phyloP scores from a whole-genome alignment of 2,113 vertebrate species.

The Puma concolor region DNA sequence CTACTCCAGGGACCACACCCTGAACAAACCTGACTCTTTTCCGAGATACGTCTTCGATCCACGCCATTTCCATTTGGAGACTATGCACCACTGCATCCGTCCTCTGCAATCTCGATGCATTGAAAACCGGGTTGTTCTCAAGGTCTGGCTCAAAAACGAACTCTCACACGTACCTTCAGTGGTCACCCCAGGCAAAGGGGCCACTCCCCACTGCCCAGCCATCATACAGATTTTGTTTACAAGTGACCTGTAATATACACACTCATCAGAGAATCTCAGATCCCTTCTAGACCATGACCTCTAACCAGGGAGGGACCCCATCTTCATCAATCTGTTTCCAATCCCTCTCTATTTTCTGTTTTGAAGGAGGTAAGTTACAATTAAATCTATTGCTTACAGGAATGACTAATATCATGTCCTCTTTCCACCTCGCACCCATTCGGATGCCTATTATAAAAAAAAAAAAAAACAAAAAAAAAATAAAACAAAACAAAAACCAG shows the following conservation, averaged over 20 bases:
- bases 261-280: background rate
- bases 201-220: background rate
- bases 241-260: background rate
- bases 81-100: rapidly evolving
- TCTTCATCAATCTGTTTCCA: background rate
- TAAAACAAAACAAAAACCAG: background rate
- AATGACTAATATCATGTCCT: background rate
- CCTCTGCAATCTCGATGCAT: background rate
- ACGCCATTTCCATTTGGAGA: background rate
- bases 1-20: background rate
- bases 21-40: background rate
- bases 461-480: background rate
- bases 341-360: background rate
- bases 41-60: background rate
- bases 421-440: background rate
- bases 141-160: background rate
- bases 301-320: background rate
- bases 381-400: background rate
- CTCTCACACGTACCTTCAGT: background rate
- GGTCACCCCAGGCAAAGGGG: background rate
- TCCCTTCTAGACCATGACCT: background rate
- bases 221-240: rapidly evolving
- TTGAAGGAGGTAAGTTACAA: background rate
- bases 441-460: background rate
- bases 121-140: background rate